phyloP scores from a whole-genome alignment of 2,113 vertebrate species.

The Hippopotamus amphibius region DNA sequence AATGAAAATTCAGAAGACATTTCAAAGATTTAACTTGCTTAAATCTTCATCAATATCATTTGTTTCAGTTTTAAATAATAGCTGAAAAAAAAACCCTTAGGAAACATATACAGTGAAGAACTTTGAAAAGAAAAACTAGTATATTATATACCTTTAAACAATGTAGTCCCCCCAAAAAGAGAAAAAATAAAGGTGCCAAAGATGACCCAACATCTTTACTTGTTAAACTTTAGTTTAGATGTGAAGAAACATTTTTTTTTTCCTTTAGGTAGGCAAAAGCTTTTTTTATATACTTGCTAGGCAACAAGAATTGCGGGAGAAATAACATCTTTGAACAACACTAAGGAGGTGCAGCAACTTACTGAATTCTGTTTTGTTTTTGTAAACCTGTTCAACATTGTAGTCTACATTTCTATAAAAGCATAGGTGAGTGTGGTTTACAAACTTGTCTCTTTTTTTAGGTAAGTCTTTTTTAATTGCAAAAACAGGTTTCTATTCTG shows the following conservation, averaged over 20 bases:
- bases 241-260: neutral
- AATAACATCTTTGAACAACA: neutral
- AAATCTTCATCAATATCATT: slow-evolving; percentile 32
- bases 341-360: neutral
- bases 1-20: neutral
- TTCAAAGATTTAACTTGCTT: slow-evolving; percentile 3
- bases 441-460: slow-evolving; percentile 63
- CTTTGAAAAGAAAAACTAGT: neutral
- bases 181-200: neutral
- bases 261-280: neutral
- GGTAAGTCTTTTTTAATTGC: neutral
- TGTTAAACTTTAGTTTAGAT: slow-evolving; percentile 18
- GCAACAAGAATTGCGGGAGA: neutral
- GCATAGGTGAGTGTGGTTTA: slow-evolving; percentile 43
- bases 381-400: slow-evolving; percentile 45
- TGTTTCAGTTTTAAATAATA: slow-evolving; percentile 26
- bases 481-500: neutral
- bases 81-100: neutral
- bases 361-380: slow-evolving; percentile 68
- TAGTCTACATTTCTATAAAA: slow-evolving; percentile 47
- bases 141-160: neutral
- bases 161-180: neutral
- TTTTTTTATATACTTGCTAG: neutral
- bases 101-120: neutral
- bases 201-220: neutral